Percentiles rank a stretch among this genome's conserved stretches.
These are phyloP conservation scores for Chrysogorgia sp. DNA, from an alignment of 92 coral and sea anemone species.

Conservation along the genomic window DNA sequence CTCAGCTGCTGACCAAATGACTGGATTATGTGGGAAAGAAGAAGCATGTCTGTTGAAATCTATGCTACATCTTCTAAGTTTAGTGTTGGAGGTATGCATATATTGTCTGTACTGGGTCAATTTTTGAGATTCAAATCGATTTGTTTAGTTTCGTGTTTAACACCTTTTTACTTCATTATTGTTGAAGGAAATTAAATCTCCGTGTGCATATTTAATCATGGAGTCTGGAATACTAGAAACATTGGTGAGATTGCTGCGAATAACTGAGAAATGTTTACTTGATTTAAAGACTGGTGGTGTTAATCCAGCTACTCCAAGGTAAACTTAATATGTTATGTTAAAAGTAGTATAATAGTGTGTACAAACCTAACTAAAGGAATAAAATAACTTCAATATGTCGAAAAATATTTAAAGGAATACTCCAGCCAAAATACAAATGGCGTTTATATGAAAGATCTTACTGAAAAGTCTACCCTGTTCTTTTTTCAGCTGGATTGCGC, in stretches of 20 bases:
- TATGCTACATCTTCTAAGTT: constrained; percentile 81
- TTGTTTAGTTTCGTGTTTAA: no score
- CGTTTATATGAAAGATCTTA: not conserved
- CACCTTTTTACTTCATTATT: not conserved
- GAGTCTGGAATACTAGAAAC: constrained; percentile 68
- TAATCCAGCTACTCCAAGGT: constrained; percentile 86
- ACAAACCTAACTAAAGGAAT: not conserved
- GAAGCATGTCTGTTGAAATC: constrained; percentile 81
- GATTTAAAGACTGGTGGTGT: constrained; percentile 58
- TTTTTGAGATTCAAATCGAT: no score
- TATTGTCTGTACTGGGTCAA: not conserved
- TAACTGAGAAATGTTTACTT: constrained; percentile 71
- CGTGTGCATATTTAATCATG: constrained; percentile 77
- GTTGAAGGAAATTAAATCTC: constrained; percentile 78
- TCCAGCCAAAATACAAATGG: no score
- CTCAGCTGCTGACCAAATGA: constrained; percentile 69
- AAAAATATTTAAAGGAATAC: not conserved
- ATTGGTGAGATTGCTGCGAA: constrained; percentile 69
- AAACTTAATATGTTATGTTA: constrained; percentile 13
- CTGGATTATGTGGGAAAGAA: constrained; percentile 53
- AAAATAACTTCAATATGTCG: not conserved
- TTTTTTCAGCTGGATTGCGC: constrained; percentile 77
- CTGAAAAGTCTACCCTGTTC: not conserved
- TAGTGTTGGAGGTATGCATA: constrained; percentile 84
- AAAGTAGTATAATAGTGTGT: no score